Base-by-base conservation (phyloP, 1,140 invertebrate species). In the Zaprionus nigranus region DNA sequence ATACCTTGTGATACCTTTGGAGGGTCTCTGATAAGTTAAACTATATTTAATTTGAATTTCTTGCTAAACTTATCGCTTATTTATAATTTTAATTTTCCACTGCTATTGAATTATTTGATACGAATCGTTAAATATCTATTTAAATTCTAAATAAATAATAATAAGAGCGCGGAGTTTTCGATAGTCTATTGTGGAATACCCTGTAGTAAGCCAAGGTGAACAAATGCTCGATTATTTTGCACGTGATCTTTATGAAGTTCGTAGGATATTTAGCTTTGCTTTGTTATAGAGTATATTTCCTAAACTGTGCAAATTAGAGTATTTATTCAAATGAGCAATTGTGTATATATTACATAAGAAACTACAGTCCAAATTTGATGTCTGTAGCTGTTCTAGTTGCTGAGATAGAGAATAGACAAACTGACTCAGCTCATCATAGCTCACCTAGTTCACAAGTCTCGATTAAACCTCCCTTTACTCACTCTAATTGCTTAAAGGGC, bases 61-160 rank as follows among this genome's bases (percentile, higher is more conserved):
- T 7, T 7, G 24, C 53, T 56, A 56, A 56, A 56, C 53, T 68
- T 68, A 74, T 74, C 71, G 68, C 6, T n/a, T 13, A 24, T 51
- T 58, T 72, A 67, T 73, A 60, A 73, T 63, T 34, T 53, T 22
- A 61, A 57, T 59, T 64, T 59, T 59, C 46, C 11, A 49, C 17
- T 22, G 46, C 46, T 49, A 20, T 49, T 51, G 11, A 51, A 20
- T 13, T 24, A 24, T 51, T 3, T 6, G 46, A 51, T 51, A 12
- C 3, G 20, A 12, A 24, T 51, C 20, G 22, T 11, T 51, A 24
- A 51, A 51, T 51, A 51, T 51, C 46, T 13, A 51, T 46, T 13
- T 13, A 51, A 51, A 51, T 24, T 46, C n/a, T 17, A 9, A 46
- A 17, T 46, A 46, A 51, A 51, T 24, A 51, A 51, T 24, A 51